phyloP scores from a whole-genome alignment of 2,888 invertebrate genomes.

The Ectropis crepuscularia region DNA sequence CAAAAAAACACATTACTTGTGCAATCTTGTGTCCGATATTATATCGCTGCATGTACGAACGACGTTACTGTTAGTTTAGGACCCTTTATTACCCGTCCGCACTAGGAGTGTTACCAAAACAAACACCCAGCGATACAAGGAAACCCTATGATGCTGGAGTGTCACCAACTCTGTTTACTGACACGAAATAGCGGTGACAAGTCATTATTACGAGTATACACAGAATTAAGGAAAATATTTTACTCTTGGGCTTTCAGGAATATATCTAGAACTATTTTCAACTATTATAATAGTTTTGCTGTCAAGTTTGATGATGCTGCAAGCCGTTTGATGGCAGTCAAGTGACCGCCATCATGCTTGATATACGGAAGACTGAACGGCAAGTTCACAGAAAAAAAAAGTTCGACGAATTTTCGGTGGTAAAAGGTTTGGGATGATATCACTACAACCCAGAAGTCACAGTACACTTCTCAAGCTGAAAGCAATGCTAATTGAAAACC shows the following conservation, averaged over 20 bases:
- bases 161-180: slow-evolving; percentile 44
- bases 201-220: slow-evolving; percentile 13
- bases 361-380: too few species aligned
- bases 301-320: neutral
- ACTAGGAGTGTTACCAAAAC: slow-evolving; percentile 43
- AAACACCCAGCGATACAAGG: slow-evolving; percentile 48
- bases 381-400: too few species aligned
- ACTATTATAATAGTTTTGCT: too few species aligned
- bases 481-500: too few species aligned
- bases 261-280: too few species aligned
- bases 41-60: neutral
- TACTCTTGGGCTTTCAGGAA: neutral
- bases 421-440: too few species aligned
- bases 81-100: slow-evolving; percentile 46
- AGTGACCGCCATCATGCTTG: too few species aligned
- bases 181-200: slow-evolving; percentile 28
- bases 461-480: too few species aligned
- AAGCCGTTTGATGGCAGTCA: too few species aligned
- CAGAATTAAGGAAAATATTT: slow-evolving; percentile 1
- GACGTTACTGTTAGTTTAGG: slow-evolving; percentile 54
- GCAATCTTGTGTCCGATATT: neutral
- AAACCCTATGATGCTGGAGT: slow-evolving; percentile 41
- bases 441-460: too few species aligned
- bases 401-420: too few species aligned
- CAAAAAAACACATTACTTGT: too few species aligned